Conservation (phyloP, 2,113 vertebrate species). For the Nesogale talazaci region DNA sequence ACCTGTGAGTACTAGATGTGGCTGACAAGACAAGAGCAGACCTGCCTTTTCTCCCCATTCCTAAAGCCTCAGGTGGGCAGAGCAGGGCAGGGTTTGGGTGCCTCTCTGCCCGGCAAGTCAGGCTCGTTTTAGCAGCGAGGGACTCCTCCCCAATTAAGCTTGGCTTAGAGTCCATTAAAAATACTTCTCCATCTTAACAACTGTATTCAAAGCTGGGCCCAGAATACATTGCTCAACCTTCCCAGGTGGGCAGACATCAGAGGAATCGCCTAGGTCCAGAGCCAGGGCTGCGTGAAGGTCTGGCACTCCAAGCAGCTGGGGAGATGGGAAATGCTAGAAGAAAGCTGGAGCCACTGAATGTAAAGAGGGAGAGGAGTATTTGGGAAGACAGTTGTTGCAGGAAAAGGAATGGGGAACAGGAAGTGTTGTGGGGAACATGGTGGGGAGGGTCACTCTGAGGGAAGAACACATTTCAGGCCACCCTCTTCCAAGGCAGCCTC, state of each 20-base stretch:
- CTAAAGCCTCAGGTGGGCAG: not conserved
- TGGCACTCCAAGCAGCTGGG: not conserved
- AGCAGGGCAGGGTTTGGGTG: not conserved
- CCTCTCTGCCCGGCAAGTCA: not conserved
- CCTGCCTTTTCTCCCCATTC: not conserved
- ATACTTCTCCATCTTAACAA: not conserved
- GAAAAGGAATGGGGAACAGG: not conserved
- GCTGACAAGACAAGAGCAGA: not conserved
- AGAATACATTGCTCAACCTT: not conserved
- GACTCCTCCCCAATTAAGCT: not conserved
- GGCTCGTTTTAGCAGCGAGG: not conserved
- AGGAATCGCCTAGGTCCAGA: not conserved
- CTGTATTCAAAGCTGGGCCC: not conserved
- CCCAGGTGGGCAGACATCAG: not conserved
- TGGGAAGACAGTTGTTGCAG: no score
- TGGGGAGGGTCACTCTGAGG: fast-evolving
- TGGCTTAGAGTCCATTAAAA: conserved; percentile 11
- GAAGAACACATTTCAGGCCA: not conserved
- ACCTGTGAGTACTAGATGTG: not conserved
- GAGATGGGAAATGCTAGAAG: not conserved
- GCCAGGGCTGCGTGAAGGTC: not conserved
- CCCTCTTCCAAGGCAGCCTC: not conserved
- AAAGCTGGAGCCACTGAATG: no score
- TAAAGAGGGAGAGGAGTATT: no score
- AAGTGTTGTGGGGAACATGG: fast-evolving